phyloP scores from a whole-genome alignment of 2,113 vertebrate genomes.

The Xiphorhynchus elegans region DNA sequence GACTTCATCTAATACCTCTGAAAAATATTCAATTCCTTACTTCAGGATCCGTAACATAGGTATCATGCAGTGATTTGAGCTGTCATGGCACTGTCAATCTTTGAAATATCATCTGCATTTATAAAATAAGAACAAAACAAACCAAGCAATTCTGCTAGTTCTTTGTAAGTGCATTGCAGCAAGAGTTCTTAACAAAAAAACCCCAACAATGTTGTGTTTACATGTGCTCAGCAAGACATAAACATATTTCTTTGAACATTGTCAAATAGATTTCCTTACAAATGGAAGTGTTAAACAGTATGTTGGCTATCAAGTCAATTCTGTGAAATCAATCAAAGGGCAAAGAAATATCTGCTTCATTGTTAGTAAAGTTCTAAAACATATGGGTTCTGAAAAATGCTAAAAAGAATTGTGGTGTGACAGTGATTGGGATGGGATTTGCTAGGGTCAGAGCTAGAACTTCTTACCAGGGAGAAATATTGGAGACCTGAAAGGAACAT shows the following conservation, averaged over 20 bases:
- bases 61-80: background rate
- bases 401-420: background rate
- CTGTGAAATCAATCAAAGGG: background rate
- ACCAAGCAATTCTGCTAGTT: background rate
- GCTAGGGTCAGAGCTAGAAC: background rate
- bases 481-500: background rate
- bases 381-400: background rate
- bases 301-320: background rate
- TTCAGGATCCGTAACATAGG: background rate
- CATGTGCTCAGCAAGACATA: background rate
- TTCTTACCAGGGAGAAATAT: background rate
- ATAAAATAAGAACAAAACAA: background rate
- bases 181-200: background rate
- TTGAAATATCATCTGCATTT: background rate
- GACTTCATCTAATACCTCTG: background rate
- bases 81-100: background rate
- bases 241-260: background rate
- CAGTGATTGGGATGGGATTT: background rate
- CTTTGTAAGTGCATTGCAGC: background rate
- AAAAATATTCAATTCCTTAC: background rate
- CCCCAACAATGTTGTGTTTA: background rate
- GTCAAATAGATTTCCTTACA: background rate
- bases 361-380: background rate
- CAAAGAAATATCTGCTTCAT: background rate
- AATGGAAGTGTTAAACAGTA: background rate